Evolutionary conservation across 2,888 invertebrate genomes (phyloP).

Genomic region (Drosophila acutilabella): DNA sequence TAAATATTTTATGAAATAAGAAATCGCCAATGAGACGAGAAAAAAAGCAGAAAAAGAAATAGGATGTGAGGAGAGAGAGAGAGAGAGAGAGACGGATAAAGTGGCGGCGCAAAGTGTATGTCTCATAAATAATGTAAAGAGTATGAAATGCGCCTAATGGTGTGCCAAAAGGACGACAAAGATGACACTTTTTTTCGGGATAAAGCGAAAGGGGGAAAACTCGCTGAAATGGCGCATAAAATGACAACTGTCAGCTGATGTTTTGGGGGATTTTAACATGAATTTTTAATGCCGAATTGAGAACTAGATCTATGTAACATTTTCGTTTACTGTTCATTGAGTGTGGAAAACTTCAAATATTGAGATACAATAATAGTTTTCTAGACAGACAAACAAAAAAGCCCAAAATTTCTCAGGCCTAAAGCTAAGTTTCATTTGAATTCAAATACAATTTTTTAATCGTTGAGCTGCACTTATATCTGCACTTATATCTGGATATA

Average conservation of each 20-base stretch:
- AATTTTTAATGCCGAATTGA: conserved; percentile 29
- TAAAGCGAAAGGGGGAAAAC: background rate
- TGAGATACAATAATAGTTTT: conserved; percentile 35
- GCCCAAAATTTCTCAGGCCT: conserved; percentile 40
- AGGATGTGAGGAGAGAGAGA: conserved; percentile 4
- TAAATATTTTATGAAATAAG: conserved; percentile 72
- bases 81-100: conserved; percentile 15
- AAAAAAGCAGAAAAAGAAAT: conserved; percentile 8
- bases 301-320: conserved; percentile 61
- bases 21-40: conserved; percentile 54
- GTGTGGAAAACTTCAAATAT: conserved; percentile 13
- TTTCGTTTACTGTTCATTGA: conserved; percentile 53
- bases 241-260: conserved; percentile 78
- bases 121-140: conserved; percentile 79
- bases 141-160: conserved; percentile 82
- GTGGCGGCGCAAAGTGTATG: conserved; percentile 57
- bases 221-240: conserved; percentile 73
- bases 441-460: conserved; percentile 6
- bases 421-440: conserved; percentile 18
- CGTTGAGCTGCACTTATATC: conserved; percentile 5
- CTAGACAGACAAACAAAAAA: conserved; percentile 22
- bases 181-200: conserved; percentile 41
- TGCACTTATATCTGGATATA: background rate
- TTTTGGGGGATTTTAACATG: conserved; percentile 41
- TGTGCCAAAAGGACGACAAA: conserved; percentile 65